A percentile compares a stretch with the other conserved stretches of the same genome.
These are phyloP conservation scores for Blastobasis lacticolella DNA, from an alignment of 2,888 invertebrate genomes.

Conservation along the genomic window DNA sequence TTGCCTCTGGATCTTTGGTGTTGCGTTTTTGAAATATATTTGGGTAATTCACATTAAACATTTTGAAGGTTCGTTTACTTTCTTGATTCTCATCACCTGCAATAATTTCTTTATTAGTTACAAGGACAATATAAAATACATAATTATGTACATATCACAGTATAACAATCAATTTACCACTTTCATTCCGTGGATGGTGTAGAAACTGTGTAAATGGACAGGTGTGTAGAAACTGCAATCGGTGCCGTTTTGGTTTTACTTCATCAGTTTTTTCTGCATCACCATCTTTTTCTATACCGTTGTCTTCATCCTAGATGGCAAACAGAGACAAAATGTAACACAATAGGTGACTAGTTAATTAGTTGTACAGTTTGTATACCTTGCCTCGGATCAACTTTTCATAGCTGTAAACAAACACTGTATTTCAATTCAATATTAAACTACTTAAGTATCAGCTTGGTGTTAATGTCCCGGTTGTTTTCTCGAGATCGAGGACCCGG, in stretches of 20 bases:
- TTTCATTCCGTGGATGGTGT: conserved; percentile 45
- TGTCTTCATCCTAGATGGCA: conserved; percentile 46
- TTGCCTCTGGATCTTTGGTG: conserved; percentile 76
- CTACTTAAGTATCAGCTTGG: too few species aligned
- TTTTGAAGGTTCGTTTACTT: conserved; percentile 23
- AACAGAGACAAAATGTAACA: too few species aligned
- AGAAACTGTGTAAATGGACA: conserved; percentile 56
- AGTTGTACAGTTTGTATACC: too few species aligned
- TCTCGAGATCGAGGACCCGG: too few species aligned
- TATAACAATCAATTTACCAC: conserved; percentile 25
- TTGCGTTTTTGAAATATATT: conserved; percentile 74
- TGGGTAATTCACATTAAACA: conserved; percentile 47
- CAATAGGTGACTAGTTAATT: too few species aligned
- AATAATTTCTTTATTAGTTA: not conserved
- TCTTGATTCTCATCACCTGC: conserved; percentile 31
- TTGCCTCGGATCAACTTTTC: too few species aligned
- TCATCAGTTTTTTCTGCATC: conserved; percentile 56
- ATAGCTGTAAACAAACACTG: too few species aligned
- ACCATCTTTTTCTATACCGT: conserved; percentile 48
- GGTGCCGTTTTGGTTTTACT: conserved; percentile 46
- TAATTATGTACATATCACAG: not conserved
- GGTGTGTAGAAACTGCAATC: conserved; percentile 54
- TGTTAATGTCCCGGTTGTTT: too few species aligned
- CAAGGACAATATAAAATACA: not conserved
- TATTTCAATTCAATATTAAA: too few species aligned